Evolutionary conservation across 2,888 invertebrate genomes (phyloP), one percentile per base, ranked within the genome.

Genomic region (Psococerastis gibbosa): DNA sequence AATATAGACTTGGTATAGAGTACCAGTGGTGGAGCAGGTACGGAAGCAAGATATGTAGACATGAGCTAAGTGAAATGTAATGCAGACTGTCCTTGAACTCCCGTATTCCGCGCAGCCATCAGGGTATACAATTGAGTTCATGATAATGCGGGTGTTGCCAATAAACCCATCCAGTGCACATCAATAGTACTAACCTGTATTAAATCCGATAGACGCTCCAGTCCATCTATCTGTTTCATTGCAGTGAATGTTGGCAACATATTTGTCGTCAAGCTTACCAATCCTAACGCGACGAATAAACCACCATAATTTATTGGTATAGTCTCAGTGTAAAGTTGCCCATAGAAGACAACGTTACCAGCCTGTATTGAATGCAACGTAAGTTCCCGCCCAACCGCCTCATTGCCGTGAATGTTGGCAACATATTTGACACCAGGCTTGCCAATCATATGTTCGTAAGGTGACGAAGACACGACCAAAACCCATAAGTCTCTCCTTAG

Each of bases 351-450:
- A n/a, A n/a, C n/a, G n/a, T n/a, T n/a, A n/a, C n/a, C n/a, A n/a
- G 81, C 82, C 60, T 82, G 78, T 54, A 94, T 88, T 49, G 98
- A 70, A 59, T 89, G 87, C 44, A 95, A 68, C 56, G 98, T 72
- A 54, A 97, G 66, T 63, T 98, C 97, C 20, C 94, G 73, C 11
- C 97, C 95, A 23, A 98, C 88, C 1, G 85, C 83, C 63, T 89
- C 97, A 59, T 95, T 92, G 47, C 97, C 98, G 62, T 98, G 98
- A 66, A 92, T 94, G 63, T 91, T 94, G 44, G 83, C 97, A 43
- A 98, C 82, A 62, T 94, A 95, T 63, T 97, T 97, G 44, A 98
- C 91, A 62, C 97, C 94, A 2, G 98, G 97, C 59, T 94, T 87
- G 43, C 88, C 88, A 51, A 87, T 74, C 78, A 87, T 84, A 59